These are phyloP conservation scores for Fukomys damarensis DNA, from an alignment of 2,113 vertebrate genomes.

Conservation along the genomic window DNA sequence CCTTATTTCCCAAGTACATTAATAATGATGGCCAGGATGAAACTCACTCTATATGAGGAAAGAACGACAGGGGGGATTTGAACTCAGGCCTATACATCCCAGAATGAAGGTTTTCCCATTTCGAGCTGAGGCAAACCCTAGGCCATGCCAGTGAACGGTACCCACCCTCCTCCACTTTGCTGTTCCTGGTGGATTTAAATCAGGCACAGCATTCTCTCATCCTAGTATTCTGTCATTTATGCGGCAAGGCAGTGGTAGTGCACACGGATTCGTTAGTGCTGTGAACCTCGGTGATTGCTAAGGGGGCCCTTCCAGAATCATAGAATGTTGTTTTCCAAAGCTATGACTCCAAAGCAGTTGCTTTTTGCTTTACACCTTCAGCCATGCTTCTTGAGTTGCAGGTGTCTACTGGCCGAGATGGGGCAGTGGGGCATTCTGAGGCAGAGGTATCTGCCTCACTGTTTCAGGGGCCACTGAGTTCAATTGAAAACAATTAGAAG, in stretches of 20 bases:
- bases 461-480: neutral
- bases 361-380: neutral
- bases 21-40: neutral
- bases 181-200: neutral
- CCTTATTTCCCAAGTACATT: neutral
- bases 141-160: too few species aligned
- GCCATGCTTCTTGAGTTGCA: neutral
- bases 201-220: neutral
- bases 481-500: constrained; percentile 45
- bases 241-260: constrained; percentile 5
- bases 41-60: neutral
- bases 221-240: neutral
- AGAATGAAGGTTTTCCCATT: neutral
- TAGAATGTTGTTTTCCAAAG: constrained; percentile 24
- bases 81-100: neutral
- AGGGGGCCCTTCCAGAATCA: neutral
- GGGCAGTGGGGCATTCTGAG: neutral
- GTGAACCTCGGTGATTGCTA: constrained; percentile 6
- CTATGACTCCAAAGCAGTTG: constrained; percentile 31
- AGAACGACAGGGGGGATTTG: neutral
- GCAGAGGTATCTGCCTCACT: neutral
- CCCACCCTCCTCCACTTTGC: neutral
- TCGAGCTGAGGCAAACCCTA: neutral
- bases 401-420: neutral
- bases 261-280: neutral